Conservation (phyloP, 2,113 vertebrate species). For the Apus apus region DNA sequence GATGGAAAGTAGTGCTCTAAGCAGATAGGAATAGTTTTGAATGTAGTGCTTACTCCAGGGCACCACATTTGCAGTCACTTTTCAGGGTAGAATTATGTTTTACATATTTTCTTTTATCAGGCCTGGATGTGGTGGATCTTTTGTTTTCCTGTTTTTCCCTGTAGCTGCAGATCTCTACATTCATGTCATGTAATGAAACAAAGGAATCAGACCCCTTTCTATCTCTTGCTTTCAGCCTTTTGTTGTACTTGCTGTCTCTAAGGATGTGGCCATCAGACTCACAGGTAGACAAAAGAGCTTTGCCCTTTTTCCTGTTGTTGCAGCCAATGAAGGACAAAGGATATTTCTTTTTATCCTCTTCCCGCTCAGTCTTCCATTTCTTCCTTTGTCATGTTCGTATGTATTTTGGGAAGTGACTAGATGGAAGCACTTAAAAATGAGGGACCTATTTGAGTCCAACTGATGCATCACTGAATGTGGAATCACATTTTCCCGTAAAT, state of each 20-base stretch:
- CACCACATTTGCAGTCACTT: not conserved
- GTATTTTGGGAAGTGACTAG: not conserved
- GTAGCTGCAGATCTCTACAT: not conserved
- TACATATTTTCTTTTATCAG: not conserved
- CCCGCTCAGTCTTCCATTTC: not conserved
- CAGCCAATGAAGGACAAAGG: rapidly evolving
- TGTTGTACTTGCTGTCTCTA: not conserved
- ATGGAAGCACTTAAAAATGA: not conserved
- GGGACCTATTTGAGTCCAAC: not conserved
- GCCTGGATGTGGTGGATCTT: not conserved
- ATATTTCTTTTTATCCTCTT: not conserved
- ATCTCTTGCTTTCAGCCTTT: not conserved
- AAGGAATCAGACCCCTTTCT: not conserved
- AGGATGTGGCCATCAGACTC: not conserved
- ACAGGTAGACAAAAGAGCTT: not conserved
- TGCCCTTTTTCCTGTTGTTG: not conserved
- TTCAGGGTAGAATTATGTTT: not conserved
- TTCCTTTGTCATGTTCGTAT: not conserved
- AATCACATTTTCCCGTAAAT: slow-evolving; percentile 39
- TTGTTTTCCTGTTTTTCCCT: not conserved
- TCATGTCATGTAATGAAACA: not conserved
- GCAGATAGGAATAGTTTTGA: not conserved
- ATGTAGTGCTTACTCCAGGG: not conserved
- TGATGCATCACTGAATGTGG: not conserved
- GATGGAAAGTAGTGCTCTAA: not conserved